Percentiles rank a stretch among this genome's conserved stretches.
phyloP scores from a whole-genome alignment of 2,888 invertebrate species.

The Pristionchus exspectatus region DNA sequence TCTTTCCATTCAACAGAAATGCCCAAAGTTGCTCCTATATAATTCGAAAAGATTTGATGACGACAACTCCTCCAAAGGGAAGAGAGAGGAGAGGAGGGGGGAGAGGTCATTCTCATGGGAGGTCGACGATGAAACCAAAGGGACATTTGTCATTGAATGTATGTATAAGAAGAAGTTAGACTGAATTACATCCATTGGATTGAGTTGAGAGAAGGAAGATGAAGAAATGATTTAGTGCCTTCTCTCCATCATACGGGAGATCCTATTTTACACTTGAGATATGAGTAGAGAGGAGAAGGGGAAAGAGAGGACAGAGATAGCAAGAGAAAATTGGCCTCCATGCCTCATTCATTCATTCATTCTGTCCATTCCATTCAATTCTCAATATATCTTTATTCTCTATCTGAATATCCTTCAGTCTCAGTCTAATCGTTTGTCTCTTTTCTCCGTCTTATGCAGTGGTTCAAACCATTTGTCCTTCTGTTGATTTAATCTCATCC shows the following conservation, averaged over 20 bases:
- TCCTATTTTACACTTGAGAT: constrained; percentile 25
- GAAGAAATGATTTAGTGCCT: constrained; percentile 14
- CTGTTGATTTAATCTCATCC: neutral
- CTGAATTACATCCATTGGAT: constrained; percentile 19
- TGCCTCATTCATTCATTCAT: constrained; percentile 6
- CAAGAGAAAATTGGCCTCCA: neutral
- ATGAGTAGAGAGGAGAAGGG: constrained; percentile 2
- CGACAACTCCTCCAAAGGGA: neutral
- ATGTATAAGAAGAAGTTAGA: constrained; percentile 3
- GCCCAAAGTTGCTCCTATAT: neutral
- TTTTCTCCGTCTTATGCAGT: neutral
- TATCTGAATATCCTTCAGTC: neutral
- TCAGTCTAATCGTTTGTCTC: neutral
- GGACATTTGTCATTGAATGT: constrained; percentile 18
- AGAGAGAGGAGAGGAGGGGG: neutral
- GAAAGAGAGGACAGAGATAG: neutral
- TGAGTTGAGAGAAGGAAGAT: constrained; percentile 29
- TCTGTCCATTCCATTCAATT: neutral
- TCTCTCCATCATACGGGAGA: neutral
- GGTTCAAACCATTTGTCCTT: neutral
- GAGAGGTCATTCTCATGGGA: neutral
- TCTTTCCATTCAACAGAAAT: neutral
- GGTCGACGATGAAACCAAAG: neutral
- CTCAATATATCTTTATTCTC: neutral
- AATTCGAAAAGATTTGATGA: neutral